A percentile compares a stretch with the other conserved stretches of the same genome.
These are phyloP conservation scores for Calliopsis andreniformis DNA, from an alignment of 1,140 invertebrate genomes.

Conservation along the genomic window DNA sequence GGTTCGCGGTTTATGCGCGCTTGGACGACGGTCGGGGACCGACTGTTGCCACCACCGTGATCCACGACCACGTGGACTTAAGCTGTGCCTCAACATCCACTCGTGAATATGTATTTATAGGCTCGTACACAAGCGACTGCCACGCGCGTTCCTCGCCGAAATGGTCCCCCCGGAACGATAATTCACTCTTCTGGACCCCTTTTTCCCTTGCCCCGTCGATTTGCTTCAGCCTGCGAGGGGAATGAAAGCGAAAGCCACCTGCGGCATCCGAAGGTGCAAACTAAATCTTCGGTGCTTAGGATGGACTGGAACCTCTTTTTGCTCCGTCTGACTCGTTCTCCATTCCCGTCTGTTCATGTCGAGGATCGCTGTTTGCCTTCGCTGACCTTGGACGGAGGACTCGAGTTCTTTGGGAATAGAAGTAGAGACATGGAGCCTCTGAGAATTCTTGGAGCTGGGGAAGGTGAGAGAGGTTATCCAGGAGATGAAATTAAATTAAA, in stretches of 20 bases:
- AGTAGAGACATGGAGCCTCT: too few species aligned
- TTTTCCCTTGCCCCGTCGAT: neutral
- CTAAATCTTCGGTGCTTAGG: neutral
- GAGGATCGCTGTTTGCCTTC: too few species aligned
- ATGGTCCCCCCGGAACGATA: neutral
- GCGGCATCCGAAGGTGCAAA: too few species aligned
- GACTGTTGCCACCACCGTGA: slow-evolving; percentile 70
- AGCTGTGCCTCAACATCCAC: slow-evolving; percentile 55
- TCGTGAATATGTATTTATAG: slow-evolving; percentile 61
- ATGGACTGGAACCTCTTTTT: too few species aligned
- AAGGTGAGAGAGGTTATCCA: too few species aligned
- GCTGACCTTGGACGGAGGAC: too few species aligned
- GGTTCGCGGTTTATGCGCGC: slow-evolving; percentile 55
- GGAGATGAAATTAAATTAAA: too few species aligned
- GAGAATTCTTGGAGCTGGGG: too few species aligned
- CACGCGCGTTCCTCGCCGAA: neutral
- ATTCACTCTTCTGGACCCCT: neutral
- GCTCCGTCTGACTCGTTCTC: too few species aligned
- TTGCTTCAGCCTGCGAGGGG: neutral
- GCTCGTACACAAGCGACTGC: slow-evolving; percentile 2
- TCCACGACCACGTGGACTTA: slow-evolving; percentile 70
- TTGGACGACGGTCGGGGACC: slow-evolving; percentile 64
- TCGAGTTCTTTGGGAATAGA: too few species aligned
- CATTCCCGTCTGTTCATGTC: too few species aligned
- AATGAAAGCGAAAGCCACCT: neutral